Percentiles rank a stretch among this genome's conserved stretches.
Evolutionary conservation across 2,888 invertebrate species (phyloP).

Genomic region (Lycia hirtaria): DNA sequence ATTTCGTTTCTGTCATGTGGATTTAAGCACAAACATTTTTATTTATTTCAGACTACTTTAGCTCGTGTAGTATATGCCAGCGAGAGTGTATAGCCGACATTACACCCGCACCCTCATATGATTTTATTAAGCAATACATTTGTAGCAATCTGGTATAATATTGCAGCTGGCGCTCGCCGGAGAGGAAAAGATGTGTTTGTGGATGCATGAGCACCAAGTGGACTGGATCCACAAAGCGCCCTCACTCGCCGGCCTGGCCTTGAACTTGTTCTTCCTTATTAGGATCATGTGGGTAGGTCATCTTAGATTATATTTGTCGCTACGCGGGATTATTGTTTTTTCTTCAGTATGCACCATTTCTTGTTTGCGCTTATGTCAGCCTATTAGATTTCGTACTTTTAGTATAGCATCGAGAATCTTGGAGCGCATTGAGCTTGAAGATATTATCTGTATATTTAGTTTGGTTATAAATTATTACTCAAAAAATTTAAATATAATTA

Average conservation of each 20-base stretch:
- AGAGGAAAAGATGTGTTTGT: constrained; percentile 88
- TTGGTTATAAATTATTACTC: too few relatives aligned
- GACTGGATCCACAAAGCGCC: constrained; percentile 96
- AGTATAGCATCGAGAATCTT: too few relatives aligned
- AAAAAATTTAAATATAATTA: too few relatives aligned
- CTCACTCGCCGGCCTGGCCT: constrained; percentile 91
- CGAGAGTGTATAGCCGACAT: constrained; percentile 7
- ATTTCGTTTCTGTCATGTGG: too few relatives aligned
- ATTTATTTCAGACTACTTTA: too few relatives aligned
- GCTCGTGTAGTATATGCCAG: neutral
- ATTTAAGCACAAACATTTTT: too few relatives aligned
- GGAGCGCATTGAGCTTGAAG: too few relatives aligned
- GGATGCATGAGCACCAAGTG: constrained; percentile 92
- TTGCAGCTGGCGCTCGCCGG: constrained; percentile 63
- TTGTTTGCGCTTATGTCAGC: too few relatives aligned
- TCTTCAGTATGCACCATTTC: too few relatives aligned
- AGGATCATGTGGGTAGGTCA: constrained; percentile 94
- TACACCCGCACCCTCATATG: constrained; percentile 17
- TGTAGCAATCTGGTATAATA: constrained; percentile 36
- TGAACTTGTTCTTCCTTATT: constrained; percentile 93
- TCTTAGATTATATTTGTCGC: neutral
- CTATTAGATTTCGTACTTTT: too few relatives aligned
- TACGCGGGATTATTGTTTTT: neutral
- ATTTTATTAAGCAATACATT: constrained; percentile 32
- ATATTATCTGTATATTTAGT: too few relatives aligned